A percentile compares a stretch with the other conserved stretches of the same genome.
Evolutionary conservation across 1,140 invertebrate genomes (phyloP).

Genomic region (Trachymyrmex cornetzi): DNA sequence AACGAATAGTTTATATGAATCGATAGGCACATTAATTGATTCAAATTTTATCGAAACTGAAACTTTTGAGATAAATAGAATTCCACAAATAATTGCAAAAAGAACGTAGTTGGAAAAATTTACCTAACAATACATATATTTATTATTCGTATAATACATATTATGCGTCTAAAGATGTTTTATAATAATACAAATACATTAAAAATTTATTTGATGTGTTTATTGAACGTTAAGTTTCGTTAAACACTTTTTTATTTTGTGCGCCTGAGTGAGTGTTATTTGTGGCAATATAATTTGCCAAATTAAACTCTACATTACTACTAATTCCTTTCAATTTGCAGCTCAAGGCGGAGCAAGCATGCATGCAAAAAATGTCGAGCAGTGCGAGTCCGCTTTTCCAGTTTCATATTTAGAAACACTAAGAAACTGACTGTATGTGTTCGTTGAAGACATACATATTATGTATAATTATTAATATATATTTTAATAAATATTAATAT

Average conservation of each 20-base stretch:
- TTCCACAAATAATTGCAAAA: not conserved
- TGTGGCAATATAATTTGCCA: not conserved
- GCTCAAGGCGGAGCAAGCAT: not conserved
- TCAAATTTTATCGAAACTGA: not conserved
- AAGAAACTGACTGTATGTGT: not conserved
- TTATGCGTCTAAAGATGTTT: not conserved
- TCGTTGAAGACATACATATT: not conserved
- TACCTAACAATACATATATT: not conserved
- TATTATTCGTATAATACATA: no score
- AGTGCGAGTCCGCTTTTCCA: not conserved
- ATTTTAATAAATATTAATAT: no score
- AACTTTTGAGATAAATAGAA: not conserved
- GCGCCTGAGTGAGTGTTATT: not conserved
- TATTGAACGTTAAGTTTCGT: not conserved
- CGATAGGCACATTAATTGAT: not conserved
- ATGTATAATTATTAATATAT: no score
- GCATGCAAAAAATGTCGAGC: not conserved
- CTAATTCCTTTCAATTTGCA: not conserved
- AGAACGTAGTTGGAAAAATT: not conserved
- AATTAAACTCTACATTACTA: conserved; percentile 6
- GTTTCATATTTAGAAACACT: not conserved
- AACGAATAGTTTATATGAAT: conserved; percentile 9
- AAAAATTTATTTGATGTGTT: not conserved
- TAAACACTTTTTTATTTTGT: not conserved
- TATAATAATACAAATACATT: not conserved